These are phyloP conservation scores for Eublepharis macularius DNA, from an alignment of 2,113 vertebrate genomes.

Conservation along the genomic window DNA sequence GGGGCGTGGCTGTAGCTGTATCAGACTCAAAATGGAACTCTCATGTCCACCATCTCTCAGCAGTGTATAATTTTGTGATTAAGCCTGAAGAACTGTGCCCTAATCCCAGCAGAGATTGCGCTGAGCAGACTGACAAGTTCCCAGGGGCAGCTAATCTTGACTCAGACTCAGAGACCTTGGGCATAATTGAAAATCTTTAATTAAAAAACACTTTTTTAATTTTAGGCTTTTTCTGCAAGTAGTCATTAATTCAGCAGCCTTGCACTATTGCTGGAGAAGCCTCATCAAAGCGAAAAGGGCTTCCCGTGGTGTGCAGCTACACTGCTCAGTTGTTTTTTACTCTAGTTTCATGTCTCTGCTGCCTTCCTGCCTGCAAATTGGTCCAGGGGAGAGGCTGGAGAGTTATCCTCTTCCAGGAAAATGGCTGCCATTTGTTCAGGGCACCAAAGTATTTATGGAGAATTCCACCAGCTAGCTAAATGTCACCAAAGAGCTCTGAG, in stretches of 20 bases:
- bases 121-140: not conserved
- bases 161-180: not conserved
- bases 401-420: not conserved
- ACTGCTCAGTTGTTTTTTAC: not conserved
- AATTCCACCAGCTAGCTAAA: not conserved
- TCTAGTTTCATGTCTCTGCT: not conserved
- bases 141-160: not conserved
- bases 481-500: not conserved
- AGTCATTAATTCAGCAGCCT: not conserved
- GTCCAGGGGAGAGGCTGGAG: not conserved
- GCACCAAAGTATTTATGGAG: not conserved
- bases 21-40: not conserved
- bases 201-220: constrained; percentile 13
- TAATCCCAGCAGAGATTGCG: not conserved
- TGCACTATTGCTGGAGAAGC: not conserved
- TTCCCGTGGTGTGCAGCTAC: not conserved
- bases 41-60: not conserved
- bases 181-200: constrained; percentile 14
- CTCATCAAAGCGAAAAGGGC: not conserved
- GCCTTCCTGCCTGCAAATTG: no score
- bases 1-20: no score
- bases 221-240: not conserved
- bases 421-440: not conserved
- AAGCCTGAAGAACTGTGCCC: not conserved
- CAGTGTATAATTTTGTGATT: not conserved